These are phyloP conservation scores for Pituophis catenifer DNA, from an alignment of 2,113 vertebrate genomes.

Conservation along the genomic window DNA sequence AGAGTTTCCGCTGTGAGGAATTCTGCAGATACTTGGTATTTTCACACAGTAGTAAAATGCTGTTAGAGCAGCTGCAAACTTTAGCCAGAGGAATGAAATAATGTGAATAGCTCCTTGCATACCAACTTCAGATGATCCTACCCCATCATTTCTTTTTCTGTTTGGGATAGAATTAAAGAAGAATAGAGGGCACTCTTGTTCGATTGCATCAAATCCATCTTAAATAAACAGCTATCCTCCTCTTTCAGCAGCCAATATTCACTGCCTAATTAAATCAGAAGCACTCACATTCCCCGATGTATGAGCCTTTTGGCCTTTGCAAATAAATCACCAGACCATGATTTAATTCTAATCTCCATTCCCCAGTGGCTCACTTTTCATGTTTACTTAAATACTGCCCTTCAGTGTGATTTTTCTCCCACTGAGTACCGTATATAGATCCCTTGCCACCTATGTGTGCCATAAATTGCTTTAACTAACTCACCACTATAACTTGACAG, in stretches of 20 bases:
- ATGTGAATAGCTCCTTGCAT: conserved; percentile 10
- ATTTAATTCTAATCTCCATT: conserved; percentile 47
- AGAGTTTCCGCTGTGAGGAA: conserved; percentile 35
- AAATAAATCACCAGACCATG: conserved; percentile 29
- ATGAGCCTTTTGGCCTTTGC: conserved; percentile 42
- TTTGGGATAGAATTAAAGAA: conserved; percentile 31
- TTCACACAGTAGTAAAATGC: conserved; percentile 26
- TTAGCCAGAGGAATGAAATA: conserved; percentile 8
- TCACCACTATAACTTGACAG: not conserved
- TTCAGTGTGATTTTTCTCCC: conserved; percentile 6
- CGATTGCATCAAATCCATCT: conserved; percentile 35
- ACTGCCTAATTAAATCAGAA: conserved; percentile 57
- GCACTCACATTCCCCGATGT: conserved; percentile 53
- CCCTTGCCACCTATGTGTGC: not conserved
- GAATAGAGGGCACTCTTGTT: rapidly evolving
- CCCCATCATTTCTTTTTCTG: not conserved
- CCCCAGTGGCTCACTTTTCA: conserved; percentile 18
- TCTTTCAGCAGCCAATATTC: conserved; percentile 27
- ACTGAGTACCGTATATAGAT: not conserved
- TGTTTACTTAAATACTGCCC: not conserved
- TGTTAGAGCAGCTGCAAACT: not conserved
- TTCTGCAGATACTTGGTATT: conserved; percentile 39
- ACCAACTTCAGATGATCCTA: not conserved
- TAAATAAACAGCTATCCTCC: conserved; percentile 48
- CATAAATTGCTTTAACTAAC: not conserved